Evolutionary conservation across 2,797 vertebrate genomes (phyloP).

Genomic region (Pogoniulus pusillus): DNA sequence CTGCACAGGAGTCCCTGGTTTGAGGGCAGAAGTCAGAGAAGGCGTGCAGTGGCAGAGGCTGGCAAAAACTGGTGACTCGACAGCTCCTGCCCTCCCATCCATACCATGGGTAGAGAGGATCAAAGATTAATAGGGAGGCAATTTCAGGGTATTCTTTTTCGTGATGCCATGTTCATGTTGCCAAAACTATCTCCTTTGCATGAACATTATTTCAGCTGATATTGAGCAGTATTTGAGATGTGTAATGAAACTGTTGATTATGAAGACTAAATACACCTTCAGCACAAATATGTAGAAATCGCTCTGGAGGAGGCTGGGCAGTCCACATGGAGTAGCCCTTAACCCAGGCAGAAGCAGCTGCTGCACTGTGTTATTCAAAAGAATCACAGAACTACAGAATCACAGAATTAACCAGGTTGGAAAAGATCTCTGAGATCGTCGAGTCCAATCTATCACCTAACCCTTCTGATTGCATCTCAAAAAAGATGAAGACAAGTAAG

Average conservation of each 20-base stretch:
- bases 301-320: neutral
- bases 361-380: neutral
- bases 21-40: neutral
- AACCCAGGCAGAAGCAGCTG: neutral
- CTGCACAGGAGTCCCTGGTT: accelerated
- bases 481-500: no score
- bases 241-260: neutral
- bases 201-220: neutral
- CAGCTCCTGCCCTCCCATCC: neutral
- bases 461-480: no score
- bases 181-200: neutral
- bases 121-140: neutral
- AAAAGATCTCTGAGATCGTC: no score
- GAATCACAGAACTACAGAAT: neutral
- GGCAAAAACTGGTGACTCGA: accelerated
- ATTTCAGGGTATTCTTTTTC: neutral
- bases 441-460: no score
- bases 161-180: neutral
- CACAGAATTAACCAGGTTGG: no score
- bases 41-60: neutral
- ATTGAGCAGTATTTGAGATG: neutral
- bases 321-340: neutral
- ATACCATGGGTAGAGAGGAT: accelerated
- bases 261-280: neutral
- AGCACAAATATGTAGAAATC: neutral